Conservation (phyloP, 2,888 invertebrate species). For the Stictocephala bisonia region DNA sequence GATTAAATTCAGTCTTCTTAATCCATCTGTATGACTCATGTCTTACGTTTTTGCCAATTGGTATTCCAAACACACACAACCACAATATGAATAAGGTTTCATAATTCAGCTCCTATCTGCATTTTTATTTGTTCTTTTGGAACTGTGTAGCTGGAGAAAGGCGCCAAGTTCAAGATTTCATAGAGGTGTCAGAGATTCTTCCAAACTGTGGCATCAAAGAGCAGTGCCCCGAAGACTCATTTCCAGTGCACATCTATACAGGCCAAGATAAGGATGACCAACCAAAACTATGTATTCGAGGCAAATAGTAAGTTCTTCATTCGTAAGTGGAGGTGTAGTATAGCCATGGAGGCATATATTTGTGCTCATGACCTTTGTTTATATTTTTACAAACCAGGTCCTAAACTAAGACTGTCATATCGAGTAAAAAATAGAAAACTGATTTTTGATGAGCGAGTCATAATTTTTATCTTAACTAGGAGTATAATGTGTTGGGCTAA, state of each 20-base stretch:
- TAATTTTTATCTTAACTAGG: too few relatives aligned
- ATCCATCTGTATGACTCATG: background rate
- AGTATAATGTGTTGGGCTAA: too few relatives aligned
- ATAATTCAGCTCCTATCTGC: too few relatives aligned
- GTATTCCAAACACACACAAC: background rate
- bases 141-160: conserved; percentile 2
- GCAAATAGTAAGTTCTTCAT: conserved; percentile 66
- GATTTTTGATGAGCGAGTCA: too few relatives aligned
- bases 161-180: conserved; percentile 42
- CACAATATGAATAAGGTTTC: too few relatives aligned
- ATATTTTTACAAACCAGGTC: too few relatives aligned
- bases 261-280: conserved; percentile 66
- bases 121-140: background rate
- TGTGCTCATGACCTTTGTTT: too few relatives aligned
- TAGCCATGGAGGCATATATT: too few relatives aligned
- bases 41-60: background rate
- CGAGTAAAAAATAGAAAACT: too few relatives aligned
- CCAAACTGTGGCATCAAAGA: conserved; percentile 66
- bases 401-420: too few relatives aligned
- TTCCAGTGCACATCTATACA: conserved; percentile 66
- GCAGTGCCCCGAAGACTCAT: conserved; percentile 63
- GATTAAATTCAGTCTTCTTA: background rate
- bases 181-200: conserved; percentile 57
- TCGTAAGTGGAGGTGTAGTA: too few relatives aligned
- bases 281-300: conserved; percentile 68